Conservation (phyloP, 1,140 invertebrate species). For the silkworm (Bombyx mori) region ASM3026992v2 NC_085119.1:15637501-15638000, state of each 20-base stretch:
- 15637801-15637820: conserved; percentile 52
- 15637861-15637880: too few relatives aligned
- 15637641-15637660: conserved; percentile 53
- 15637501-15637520: too few relatives aligned
- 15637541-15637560: background rate
- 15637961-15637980: too few relatives aligned
- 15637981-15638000: too few relatives aligned
- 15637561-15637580: background rate
- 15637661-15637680: conserved; percentile 59
- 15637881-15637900: too few relatives aligned
- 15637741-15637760: conserved; percentile 46
- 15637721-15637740: conserved; percentile 49
- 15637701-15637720: conserved; percentile 40
- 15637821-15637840: background rate
- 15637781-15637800: conserved; percentile 58
- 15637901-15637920: too few relatives aligned
- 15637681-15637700: conserved; percentile 58
- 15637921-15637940: too few relatives aligned
- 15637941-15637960: too few relatives aligned
- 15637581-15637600: background rate
- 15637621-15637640: conserved; percentile 13
- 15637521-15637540: too few relatives aligned
- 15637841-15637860: too few relatives aligned
- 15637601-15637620: conserved; percentile 6
- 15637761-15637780: conserved; percentile 44